Conservation (phyloP, 2,888 invertebrate genomes). For the Alloscopus bannaensis region DNA sequence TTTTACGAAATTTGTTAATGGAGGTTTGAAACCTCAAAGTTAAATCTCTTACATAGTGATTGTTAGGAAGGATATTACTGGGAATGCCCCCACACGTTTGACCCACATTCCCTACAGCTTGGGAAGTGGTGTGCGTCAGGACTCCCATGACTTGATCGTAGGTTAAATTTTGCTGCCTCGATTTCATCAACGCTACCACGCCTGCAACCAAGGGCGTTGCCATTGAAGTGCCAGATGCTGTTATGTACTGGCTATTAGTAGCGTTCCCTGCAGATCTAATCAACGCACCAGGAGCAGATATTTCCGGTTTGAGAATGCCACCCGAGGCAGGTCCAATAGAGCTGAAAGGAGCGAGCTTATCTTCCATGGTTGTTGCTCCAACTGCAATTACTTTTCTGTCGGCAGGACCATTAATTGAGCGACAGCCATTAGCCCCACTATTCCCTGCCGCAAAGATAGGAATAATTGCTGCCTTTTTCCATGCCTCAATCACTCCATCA, state of each 20-base stretch:
- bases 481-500: conserved; percentile 29
- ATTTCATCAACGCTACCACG: conserved; percentile 20
- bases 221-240: conserved; percentile 40
- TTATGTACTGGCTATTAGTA: conserved; percentile 13
- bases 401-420: conserved; percentile 25
- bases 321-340: conserved; percentile 22
- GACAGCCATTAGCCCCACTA: conserved; percentile 34
- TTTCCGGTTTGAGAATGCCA: conserved; percentile 28
- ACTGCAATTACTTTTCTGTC: conserved; percentile 20
- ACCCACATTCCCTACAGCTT: background rate
- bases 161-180: conserved; percentile 22
- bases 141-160: conserved; percentile 17
- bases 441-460: conserved; percentile 36
- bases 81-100: conserved; percentile 29
- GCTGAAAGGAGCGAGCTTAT: conserved; percentile 37
- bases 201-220: conserved; percentile 47
- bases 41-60: too few relatives aligned
- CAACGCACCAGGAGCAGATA: conserved; percentile 27
- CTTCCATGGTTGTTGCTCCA: conserved; percentile 29
- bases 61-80: conserved; percentile 31
- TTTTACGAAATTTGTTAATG: too few relatives aligned
- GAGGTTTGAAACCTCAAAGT: too few relatives aligned
- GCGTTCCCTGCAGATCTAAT: conserved; percentile 23
- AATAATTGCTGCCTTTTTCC: conserved; percentile 16
- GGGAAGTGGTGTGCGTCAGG: background rate